A percentile compares a stretch with the other conserved stretches of the same genome.
These are phyloP conservation scores for Kuschelorhynchus macadamiae DNA, from an alignment of 2,888 invertebrate species.

Conservation along the genomic window DNA sequence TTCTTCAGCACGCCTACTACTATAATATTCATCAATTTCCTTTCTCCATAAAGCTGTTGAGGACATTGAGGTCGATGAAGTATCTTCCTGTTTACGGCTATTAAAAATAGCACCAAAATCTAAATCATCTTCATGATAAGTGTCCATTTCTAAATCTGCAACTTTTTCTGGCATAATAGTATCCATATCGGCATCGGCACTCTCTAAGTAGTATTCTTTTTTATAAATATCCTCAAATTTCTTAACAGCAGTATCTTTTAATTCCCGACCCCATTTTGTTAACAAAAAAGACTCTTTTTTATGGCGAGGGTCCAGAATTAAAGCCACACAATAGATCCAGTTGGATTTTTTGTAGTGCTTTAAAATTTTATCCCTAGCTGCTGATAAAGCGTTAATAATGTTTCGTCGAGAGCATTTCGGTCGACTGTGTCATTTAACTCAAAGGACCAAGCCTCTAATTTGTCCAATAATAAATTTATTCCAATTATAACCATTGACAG, in stretches of 20 bases:
- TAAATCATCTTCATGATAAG: neutral
- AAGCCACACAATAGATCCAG: slow-evolving; percentile 1
- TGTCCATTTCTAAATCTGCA: neutral
- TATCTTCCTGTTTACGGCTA: slow-evolving; percentile 3
- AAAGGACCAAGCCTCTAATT: too few relatives aligned
- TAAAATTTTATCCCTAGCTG: too few relatives aligned
- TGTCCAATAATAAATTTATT: too few relatives aligned
- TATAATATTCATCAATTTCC: slow-evolving; percentile 21
- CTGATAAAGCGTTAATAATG: too few relatives aligned
- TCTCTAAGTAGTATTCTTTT: slow-evolving; percentile 11
- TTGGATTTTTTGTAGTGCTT: neutral
- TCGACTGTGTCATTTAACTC: too few relatives aligned
- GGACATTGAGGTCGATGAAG: slow-evolving; percentile 9
- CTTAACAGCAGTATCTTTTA: neutral
- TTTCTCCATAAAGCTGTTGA: slow-evolving; percentile 13
- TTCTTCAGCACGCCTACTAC: too few relatives aligned
- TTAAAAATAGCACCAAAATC: neutral
- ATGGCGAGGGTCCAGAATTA: neutral
- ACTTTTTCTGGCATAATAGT: slow-evolving; percentile 4
- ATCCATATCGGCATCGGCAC: neutral
- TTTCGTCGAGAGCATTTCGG: too few relatives aligned
- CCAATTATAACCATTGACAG: too few relatives aligned
- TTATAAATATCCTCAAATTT: slow-evolving; percentile 16
- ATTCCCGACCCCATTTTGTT: neutral
- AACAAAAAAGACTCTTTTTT: neutral